A percentile compares a stretch with the other conserved stretches of the same genome.
These are phyloP conservation scores for Illadopsis cleaveri DNA, from an alignment of 2,113 vertebrate genomes.

Conservation along the genomic window DNA sequence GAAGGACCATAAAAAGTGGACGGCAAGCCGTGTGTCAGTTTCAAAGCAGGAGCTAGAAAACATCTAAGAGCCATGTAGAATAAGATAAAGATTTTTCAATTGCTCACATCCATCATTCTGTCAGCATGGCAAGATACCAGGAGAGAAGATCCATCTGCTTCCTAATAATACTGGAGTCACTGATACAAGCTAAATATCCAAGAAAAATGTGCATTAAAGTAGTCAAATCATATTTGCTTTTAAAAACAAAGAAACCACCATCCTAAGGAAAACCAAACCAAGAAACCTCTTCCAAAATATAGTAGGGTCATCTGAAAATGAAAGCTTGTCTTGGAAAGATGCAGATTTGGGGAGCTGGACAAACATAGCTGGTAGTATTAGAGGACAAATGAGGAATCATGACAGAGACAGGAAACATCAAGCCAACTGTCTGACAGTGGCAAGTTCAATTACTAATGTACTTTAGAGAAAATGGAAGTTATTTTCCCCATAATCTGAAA, in stretches of 20 bases:
- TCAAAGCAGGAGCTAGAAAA: constrained; percentile 19
- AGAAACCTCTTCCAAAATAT: not conserved
- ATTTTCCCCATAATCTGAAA: not conserved
- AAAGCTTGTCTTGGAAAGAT: not conserved
- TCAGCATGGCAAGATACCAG: constrained; percentile 55
- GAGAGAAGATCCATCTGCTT: constrained; percentile 55
- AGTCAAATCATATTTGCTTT: not conserved
- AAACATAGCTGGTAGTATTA: not conserved
- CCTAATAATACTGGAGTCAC: not conserved
- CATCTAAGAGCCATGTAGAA: not conserved
- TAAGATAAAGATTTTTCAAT: constrained; percentile 56
- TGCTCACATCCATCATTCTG: constrained; percentile 55
- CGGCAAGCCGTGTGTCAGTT: not conserved
- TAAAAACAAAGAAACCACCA: not conserved
- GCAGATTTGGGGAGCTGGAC: not conserved
- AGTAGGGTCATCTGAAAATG: not conserved
- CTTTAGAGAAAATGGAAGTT: not conserved
- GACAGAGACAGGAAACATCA: not conserved
- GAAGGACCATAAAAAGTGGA: not conserved
- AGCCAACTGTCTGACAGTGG: not conserved
- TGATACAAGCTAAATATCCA: constrained; percentile 10
- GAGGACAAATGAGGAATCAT: not conserved
- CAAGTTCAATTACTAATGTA: not conserved
- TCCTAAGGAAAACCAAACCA: not conserved
- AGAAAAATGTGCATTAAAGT: not conserved